Conservation (phyloP, 2,113 vertebrate genomes). For the Diadophis punctatus region DNA sequence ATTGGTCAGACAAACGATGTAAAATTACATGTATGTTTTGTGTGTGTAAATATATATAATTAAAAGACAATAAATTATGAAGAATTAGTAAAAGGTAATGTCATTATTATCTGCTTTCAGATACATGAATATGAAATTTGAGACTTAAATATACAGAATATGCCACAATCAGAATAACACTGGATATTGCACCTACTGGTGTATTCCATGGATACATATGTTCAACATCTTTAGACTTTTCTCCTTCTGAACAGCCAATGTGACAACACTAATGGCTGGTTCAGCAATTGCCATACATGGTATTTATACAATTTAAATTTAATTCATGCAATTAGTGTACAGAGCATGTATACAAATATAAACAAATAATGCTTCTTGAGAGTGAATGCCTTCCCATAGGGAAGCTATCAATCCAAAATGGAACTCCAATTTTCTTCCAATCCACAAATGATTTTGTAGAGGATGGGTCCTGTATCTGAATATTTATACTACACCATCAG, state of each 20-base stretch:
- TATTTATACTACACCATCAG: constrained; percentile 18
- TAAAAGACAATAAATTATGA: constrained; percentile 68
- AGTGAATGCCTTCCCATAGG: background rate
- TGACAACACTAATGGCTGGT: constrained; percentile 13
- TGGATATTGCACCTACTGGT: constrained; percentile 38
- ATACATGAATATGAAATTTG: constrained; percentile 46
- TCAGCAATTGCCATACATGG: background rate
- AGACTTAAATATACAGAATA: constrained; percentile 33
- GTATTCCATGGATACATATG: constrained; percentile 37
- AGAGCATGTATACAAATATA: constrained; percentile 27
- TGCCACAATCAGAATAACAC: constrained; percentile 39
- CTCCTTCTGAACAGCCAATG: background rate
- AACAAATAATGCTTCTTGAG: constrained; percentile 3
- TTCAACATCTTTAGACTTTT: background rate
- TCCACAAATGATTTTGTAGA: constrained; percentile 29
- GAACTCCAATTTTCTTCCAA: constrained; percentile 32
- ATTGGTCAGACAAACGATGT: constrained; percentile 52
- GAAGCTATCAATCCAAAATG: constrained; percentile 22
- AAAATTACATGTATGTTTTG: constrained; percentile 55
- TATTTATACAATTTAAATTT: background rate
- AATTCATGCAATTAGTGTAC: background rate
- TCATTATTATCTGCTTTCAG: constrained; percentile 50
- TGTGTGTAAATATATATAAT: constrained; percentile 37
- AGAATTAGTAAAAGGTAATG: constrained; percentile 62
- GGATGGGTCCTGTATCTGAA: background rate